Evolutionary conservation across 1,140 invertebrate species (phyloP).

Genomic region (Macrosteles quadrilineatus): DNA sequence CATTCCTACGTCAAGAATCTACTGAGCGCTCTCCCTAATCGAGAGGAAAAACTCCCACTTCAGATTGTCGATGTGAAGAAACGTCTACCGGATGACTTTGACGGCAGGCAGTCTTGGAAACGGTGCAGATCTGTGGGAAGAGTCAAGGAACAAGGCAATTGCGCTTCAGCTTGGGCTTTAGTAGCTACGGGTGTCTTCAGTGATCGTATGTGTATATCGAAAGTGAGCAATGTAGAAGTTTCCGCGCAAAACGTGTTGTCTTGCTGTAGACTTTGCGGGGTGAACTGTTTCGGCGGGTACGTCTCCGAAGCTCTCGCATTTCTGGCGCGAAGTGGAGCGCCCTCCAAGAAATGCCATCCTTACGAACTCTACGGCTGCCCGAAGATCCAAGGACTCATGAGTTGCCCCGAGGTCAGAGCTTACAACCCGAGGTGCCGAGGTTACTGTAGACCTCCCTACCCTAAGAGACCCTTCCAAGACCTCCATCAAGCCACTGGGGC

Average conservation of each 20-base stretch:
- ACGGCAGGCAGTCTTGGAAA: slow-evolving; percentile 28
- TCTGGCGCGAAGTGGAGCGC: not conserved
- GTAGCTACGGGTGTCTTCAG: not conserved
- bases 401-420: slow-evolving; percentile 63
- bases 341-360: not conserved
- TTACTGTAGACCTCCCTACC: slow-evolving; percentile 68
- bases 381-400: slow-evolving; percentile 58
- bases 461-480: slow-evolving; percentile 68
- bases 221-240: not conserved
- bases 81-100: slow-evolving; percentile 28
- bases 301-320: not conserved
- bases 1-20: slow-evolving; percentile 16
- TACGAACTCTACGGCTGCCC: slow-evolving; percentile 3
- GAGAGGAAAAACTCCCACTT: not conserved
- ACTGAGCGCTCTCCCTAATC: not conserved
- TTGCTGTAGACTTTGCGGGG: not conserved
- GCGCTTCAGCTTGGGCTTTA: slow-evolving; percentile 33
- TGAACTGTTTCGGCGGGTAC: slow-evolving; percentile 11
- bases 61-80: not conserved
- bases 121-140: slow-evolving; percentile 24
- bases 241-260: slow-evolving; percentile 7
- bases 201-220: not conserved
- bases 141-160: slow-evolving; percentile 36
- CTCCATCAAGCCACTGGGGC: slow-evolving; percentile 71
- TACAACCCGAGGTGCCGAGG: slow-evolving; percentile 74